Evolutionary conservation across 2,888 invertebrate species (phyloP).

Genomic region (Ornithoptera priamus): DNA sequence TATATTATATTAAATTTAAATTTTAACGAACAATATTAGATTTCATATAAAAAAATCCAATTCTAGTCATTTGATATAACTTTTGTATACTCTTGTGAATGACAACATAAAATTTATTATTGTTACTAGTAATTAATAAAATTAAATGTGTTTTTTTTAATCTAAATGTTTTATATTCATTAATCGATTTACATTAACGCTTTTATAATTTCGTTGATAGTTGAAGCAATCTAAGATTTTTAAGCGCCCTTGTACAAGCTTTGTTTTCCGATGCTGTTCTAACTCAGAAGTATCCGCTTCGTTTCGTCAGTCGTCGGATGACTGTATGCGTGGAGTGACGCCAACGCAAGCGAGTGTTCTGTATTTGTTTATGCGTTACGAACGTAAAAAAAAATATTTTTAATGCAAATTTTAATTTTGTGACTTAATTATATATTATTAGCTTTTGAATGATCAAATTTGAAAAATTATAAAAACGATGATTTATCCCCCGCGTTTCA

Average conservation of each 20-base stretch:
- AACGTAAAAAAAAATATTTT: not conserved
- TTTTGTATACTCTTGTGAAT: not conserved
- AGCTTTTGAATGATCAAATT: not conserved
- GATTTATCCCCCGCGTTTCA: conserved; percentile 51
- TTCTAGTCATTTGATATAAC: not conserved
- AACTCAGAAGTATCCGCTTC: conserved; percentile 35
- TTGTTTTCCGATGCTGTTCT: conserved; percentile 31
- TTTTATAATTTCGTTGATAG: conserved; percentile 41
- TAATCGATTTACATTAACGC: conserved; percentile 12
- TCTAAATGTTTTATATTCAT: not conserved
- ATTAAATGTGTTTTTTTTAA: not conserved
- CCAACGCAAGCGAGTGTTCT: conserved; percentile 18
- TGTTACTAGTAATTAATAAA: not conserved
- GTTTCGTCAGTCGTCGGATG: conserved; percentile 43
- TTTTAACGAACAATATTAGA: too few relatives aligned
- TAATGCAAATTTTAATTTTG: not conserved
- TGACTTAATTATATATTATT: conserved; percentile 20
- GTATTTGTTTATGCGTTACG: conserved; percentile 5
- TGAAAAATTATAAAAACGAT: conserved; percentile 34
- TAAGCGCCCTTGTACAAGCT: conserved; percentile 48
- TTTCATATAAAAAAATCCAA: not conserved
- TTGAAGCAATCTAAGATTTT: conserved; percentile 35
- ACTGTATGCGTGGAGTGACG: conserved; percentile 29
- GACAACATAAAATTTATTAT: not conserved
- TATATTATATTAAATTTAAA: too few relatives aligned